Evolutionary conservation across 2,888 invertebrate genomes (phyloP).

Genomic region (Craniophora ligustri): DNA sequence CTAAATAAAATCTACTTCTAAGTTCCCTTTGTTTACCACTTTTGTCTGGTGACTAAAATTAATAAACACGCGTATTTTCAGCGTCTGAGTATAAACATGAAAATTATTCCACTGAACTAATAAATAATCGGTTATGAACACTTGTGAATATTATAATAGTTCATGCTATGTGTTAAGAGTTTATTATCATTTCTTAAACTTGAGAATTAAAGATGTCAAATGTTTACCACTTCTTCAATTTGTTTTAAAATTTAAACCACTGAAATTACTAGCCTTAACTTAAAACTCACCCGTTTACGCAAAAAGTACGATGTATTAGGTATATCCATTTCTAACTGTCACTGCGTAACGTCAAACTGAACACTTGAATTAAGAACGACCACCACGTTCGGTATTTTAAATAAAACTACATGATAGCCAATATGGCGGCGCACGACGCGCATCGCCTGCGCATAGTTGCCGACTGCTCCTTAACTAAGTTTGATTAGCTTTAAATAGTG

Average conservation of each 20-base stretch:
- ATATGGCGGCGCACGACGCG: constrained; percentile 71
- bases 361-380: constrained; percentile 71
- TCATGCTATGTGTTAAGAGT: constrained; percentile 15
- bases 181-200: constrained; percentile 18
- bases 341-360: constrained; percentile 78
- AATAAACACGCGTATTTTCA: constrained; percentile 29
- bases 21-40: constrained; percentile 35
- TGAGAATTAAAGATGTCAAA: too few species aligned
- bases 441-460: constrained; percentile 80
- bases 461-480: constrained; percentile 89
- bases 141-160: constrained; percentile 18
- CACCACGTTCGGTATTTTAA: constrained; percentile 73
- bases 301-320: constrained; percentile 50
- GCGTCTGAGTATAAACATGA: constrained; percentile 23
- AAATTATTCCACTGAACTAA: constrained; percentile 32
- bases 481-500: constrained; percentile 91
- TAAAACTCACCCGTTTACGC: constrained; percentile 55
- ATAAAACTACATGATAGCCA: constrained; percentile 71
- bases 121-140: constrained; percentile 8
- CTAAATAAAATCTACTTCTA: constrained; percentile 7
- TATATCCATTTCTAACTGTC: constrained; percentile 78
- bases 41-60: constrained; percentile 19
- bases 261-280: too few species aligned
- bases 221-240: too few species aligned
- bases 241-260: too few species aligned